Base-by-base conservation (phyloP, 2,797 vertebrate species). In the Enteromius trimaculatus region DNA sequence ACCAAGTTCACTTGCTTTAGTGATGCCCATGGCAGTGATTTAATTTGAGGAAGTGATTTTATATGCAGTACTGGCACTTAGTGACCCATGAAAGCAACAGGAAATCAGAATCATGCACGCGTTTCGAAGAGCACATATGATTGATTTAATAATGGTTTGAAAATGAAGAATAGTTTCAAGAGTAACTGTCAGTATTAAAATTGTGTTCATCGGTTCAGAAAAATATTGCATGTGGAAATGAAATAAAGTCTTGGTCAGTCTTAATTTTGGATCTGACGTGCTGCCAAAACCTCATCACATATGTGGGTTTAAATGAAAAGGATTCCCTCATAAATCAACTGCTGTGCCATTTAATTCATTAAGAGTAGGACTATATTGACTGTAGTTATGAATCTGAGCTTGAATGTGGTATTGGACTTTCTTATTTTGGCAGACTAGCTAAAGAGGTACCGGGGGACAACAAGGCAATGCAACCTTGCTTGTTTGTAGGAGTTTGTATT, bases 1-100 rank as follows among this genome's bases (percentile, higher is more conserved):
- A 29, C 51, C n/a, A 42, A 29, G 34, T 80, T 55, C n/a, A 55
- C 49, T 69, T 26, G n/a, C 75, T 79, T 68, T 49, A 68, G 64
- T 21, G 23, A 77, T 77, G 75, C 71, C 31, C 10, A 13, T 75
- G 51, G 31, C 31, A 55, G 31, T n/a, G 19, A 34, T 13, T 37
- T 75, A 19, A 60, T 39, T 42, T 60, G 13, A 76, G 11, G 31
- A 42, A 77, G 58, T 44, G 60, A 65, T 49, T 65, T 78, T n/a
- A n/a, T 21, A 78, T 49, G 39, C 10, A 62, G 16, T 11, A 19
- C 75, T 62, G 4, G 39, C 75, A 29, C 14, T 77, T 26, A 29
- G 75, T 29, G 55, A 64, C 75, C 23, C 55, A 10, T 29, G 17
- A 29, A 42, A 44, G n/a, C 37, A 77, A 13, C n/a, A 44, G 37